phyloP scores from a whole-genome alignment of 2,888 invertebrate genomes.

The Odontothrips loti region DNA sequence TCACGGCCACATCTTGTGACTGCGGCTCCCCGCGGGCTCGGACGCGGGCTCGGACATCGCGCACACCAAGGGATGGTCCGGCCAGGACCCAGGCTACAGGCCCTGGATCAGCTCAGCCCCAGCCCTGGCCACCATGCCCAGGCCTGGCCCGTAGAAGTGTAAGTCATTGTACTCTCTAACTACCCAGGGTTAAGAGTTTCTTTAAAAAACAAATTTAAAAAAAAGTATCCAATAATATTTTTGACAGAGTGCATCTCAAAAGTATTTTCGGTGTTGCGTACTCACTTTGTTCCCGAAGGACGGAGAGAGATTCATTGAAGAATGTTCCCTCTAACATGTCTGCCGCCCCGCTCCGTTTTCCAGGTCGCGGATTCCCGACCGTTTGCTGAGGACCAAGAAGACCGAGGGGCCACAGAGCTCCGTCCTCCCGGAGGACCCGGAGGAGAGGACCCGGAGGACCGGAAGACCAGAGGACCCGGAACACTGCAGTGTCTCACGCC shows the following conservation, averaged over 20 bases:
- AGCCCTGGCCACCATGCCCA: background rate
- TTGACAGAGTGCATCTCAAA: too few species aligned
- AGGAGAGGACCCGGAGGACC: background rate
- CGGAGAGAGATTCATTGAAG: too few species aligned
- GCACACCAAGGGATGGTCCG: background rate
- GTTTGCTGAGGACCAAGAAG: conserved; percentile 11
- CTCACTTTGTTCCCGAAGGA: too few species aligned
- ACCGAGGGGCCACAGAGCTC: background rate
- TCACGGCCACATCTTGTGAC: conserved; percentile 13
- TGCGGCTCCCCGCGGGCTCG: background rate
- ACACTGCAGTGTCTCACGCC: background rate
- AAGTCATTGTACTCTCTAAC: too few species aligned
- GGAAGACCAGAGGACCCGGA: background rate
- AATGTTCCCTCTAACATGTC: background rate
- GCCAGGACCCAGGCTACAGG: background rate
- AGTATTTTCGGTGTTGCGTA: too few species aligned
- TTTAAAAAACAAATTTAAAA: too few species aligned
- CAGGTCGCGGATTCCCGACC: background rate
- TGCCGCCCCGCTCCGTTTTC: background rate
- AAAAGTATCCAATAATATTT: too few species aligned
- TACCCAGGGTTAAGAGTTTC: too few species aligned
- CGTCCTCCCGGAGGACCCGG: background rate
- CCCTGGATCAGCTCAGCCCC: background rate
- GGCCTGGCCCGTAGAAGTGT: background rate
- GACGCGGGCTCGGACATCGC: background rate